Conservation (phyloP, 1,140 invertebrate species). For the Bicyclus anynana region DNA sequence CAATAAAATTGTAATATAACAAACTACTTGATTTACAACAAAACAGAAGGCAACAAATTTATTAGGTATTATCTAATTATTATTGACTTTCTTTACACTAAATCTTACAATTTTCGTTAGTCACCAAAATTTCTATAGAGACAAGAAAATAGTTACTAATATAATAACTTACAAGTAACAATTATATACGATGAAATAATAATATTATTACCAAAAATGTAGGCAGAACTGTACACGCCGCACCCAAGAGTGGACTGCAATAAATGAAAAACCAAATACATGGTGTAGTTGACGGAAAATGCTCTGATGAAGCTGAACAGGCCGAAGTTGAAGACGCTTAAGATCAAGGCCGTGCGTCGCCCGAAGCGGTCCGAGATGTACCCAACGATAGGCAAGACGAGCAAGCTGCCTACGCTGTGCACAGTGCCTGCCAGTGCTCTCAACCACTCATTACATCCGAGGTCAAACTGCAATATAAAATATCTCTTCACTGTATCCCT, state of each 20-base stretch:
- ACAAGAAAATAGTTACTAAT: too few species aligned
- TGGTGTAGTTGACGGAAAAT: constrained; percentile 80
- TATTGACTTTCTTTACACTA: too few species aligned
- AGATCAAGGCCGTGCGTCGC: constrained; percentile 78
- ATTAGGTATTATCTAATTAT: too few species aligned
- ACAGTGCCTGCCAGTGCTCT: constrained; percentile 37
- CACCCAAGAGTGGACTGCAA: constrained; percentile 41
- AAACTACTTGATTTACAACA: too few species aligned
- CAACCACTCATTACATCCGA: constrained; percentile 44
- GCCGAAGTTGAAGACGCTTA: constrained; percentile 76
- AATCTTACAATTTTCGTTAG: too few species aligned
- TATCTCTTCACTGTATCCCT: neutral
- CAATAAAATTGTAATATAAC: neutral
- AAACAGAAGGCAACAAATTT: too few species aligned
- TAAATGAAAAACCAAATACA: constrained; percentile 79
- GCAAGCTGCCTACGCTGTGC: constrained; percentile 30
- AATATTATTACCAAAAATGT: constrained; percentile 48
- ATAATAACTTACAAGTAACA: too few species aligned
- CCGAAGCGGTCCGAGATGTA: constrained; percentile 81
- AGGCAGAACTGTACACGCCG: constrained; percentile 36
- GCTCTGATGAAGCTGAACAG: constrained; percentile 80
- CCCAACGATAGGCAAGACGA: constrained; percentile 80
- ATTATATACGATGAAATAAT: too few species aligned
- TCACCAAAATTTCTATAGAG: too few species aligned
- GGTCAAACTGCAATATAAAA: constrained; percentile 30